Conservation (phyloP, 2,888 invertebrate genomes). For the Coenonympha glycerion region DNA sequence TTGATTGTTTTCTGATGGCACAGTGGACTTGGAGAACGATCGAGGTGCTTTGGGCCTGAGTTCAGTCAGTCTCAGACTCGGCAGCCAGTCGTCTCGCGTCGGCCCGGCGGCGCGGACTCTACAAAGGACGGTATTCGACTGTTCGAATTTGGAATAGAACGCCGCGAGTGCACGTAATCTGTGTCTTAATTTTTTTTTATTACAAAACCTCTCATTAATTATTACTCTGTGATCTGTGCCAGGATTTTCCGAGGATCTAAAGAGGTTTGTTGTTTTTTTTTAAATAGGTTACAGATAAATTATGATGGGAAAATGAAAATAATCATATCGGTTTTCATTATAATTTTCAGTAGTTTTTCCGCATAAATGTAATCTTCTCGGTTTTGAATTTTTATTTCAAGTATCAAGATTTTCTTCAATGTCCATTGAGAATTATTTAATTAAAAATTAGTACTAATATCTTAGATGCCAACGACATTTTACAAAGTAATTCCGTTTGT, state of each 20-base stretch:
- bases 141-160: slow-evolving; percentile 19
- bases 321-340: not conserved
- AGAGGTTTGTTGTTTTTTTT: slow-evolving; percentile 45
- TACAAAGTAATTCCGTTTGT: no score
- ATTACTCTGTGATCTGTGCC: slow-evolving; percentile 51
- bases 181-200: slow-evolving; percentile 47
- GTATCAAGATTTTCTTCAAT: no score
- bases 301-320: not conserved
- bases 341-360: no score
- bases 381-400: no score
- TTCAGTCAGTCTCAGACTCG: no score
- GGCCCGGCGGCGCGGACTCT: slow-evolving; percentile 50
- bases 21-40: slow-evolving; percentile 14
- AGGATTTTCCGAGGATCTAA: slow-evolving; percentile 47
- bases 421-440: no score
- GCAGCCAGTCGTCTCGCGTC: slow-evolving; percentile 48
- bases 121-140: slow-evolving; percentile 5
- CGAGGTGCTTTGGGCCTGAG: not conserved
- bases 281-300: slow-evolving; percentile 1
- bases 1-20: slow-evolving; percentile 32
- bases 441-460: no score
- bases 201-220: slow-evolving; percentile 19
- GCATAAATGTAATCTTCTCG: no score
- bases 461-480: no score
- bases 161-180: slow-evolving; percentile 55